These are phyloP conservation scores for Trissolcus japonicus DNA, from an alignment of 2,888 invertebrate genomes.

Conservation along the genomic window DNA sequence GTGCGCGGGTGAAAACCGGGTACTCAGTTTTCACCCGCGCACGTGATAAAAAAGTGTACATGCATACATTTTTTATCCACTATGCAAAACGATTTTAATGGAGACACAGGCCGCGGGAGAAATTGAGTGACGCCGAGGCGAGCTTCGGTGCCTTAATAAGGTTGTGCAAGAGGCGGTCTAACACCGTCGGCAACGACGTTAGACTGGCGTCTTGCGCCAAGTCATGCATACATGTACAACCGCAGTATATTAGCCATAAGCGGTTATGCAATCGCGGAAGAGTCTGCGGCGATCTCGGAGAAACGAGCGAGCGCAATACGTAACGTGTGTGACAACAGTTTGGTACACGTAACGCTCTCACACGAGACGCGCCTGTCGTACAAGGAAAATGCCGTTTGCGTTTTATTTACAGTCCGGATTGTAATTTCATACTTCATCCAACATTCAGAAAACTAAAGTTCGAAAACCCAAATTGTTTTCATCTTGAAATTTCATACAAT, in stretches of 20 bases:
- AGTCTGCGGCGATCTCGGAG: slow-evolving; percentile 61
- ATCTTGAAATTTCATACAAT: no score
- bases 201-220: slow-evolving; percentile 59
- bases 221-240: slow-evolving; percentile 64
- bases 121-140: slow-evolving; percentile 46
- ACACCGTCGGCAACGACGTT: slow-evolving; percentile 41
- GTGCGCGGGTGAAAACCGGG: slow-evolving; percentile 40
- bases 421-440: no score
- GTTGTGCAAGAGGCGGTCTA: slow-evolving; percentile 63
- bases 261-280: slow-evolving; percentile 74
- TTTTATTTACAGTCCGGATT: neutral
- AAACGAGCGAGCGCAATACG: slow-evolving; percentile 60
- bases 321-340: slow-evolving; percentile 60
- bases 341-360: slow-evolving; percentile 45
- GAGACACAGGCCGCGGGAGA: slow-evolving; percentile 27
- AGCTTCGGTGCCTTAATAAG: slow-evolving; percentile 64
- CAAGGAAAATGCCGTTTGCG: slow-evolving; percentile 8
- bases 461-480: no score
- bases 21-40: neutral
- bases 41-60: no score
- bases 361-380: slow-evolving; percentile 50
- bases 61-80: slow-evolving; percentile 28
- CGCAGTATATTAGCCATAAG: slow-evolving; percentile 66
- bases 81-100: slow-evolving; percentile 45
- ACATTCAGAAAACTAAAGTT: no score